Evolutionary conservation across 2,113 vertebrate species (phyloP).

Genomic region (Catharus fuscescens): DNA sequence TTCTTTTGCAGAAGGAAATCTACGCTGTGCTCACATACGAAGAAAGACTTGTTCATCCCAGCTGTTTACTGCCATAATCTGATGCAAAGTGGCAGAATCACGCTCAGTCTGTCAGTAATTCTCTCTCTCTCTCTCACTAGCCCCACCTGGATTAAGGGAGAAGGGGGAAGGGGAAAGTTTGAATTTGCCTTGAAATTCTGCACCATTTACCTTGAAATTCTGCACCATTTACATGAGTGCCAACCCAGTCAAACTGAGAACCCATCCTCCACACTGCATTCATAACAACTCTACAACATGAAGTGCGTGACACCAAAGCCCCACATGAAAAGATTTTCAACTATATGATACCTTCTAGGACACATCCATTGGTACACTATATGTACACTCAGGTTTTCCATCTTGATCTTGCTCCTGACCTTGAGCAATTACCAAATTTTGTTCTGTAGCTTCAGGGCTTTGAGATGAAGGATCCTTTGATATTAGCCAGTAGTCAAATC

Average conservation of each 20-base stretch:
- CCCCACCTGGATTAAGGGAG: background rate
- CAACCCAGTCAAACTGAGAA: background rate
- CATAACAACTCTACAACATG: background rate
- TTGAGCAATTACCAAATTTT: background rate
- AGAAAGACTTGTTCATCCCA: background rate
- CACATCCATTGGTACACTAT: fast-evolving
- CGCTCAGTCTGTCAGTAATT: background rate
- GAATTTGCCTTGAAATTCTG: background rate
- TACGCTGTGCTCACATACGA: background rate
- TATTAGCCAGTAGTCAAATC: background rate
- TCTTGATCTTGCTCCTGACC: background rate
- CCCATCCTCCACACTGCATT: fast-evolving
- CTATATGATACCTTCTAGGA: background rate
- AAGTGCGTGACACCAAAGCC: background rate
- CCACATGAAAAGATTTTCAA: background rate
- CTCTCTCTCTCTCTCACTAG: too few species aligned
- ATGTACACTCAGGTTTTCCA: background rate
- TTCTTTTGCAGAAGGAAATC: background rate
- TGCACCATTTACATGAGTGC: background rate
- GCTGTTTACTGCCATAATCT: background rate
- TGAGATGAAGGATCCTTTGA: background rate
- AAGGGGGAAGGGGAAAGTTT: fast-evolving
- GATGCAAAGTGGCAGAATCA: background rate
- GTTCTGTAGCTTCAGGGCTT: background rate
- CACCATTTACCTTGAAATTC: background rate